Evolutionary conservation across 2,797 vertebrate species (phyloP).

Genomic region (Poecilia velifera): DNA sequence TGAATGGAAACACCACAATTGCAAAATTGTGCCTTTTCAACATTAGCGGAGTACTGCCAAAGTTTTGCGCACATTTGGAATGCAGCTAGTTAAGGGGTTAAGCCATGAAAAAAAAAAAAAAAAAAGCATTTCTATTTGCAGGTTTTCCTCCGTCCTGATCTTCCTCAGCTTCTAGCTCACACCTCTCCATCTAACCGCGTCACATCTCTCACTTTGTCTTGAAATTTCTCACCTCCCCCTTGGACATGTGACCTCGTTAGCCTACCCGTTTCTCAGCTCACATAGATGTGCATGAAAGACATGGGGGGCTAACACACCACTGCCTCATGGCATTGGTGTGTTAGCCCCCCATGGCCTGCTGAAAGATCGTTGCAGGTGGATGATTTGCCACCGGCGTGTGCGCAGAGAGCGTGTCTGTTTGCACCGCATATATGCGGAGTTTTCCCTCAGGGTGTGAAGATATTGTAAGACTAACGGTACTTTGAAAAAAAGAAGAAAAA

Average conservation of each 20-base stretch:
- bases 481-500: conserved; percentile 27
- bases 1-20: too few relatives aligned
- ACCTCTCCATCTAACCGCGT: conserved; percentile 20
- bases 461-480: conserved; percentile 45
- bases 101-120: neutral
- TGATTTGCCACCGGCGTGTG: conserved; percentile 45
- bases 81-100: too few relatives aligned
- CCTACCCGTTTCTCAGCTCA: too few relatives aligned
- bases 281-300: too few relatives aligned
- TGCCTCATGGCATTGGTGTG: conserved; percentile 54
- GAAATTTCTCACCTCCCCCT: too few relatives aligned
- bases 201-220: too few relatives aligned
- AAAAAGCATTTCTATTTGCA: conserved; percentile 33
- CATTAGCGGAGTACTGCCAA: too few relatives aligned
- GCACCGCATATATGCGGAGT: conserved; percentile 28
- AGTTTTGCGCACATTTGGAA: too few relatives aligned
- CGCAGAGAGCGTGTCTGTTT: conserved; percentile 32
- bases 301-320: too few relatives aligned
- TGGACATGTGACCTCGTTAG: too few relatives aligned
- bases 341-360: conserved; percentile 70
- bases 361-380: conserved; percentile 67
- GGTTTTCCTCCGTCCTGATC: conserved; percentile 53
- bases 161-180: conserved; percentile 53
- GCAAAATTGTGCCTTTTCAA: too few relatives aligned
- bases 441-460: conserved; percentile 59